Base-by-base conservation (phyloP, 2,113 vertebrate species). In the Marmota flaviventris region DNA sequence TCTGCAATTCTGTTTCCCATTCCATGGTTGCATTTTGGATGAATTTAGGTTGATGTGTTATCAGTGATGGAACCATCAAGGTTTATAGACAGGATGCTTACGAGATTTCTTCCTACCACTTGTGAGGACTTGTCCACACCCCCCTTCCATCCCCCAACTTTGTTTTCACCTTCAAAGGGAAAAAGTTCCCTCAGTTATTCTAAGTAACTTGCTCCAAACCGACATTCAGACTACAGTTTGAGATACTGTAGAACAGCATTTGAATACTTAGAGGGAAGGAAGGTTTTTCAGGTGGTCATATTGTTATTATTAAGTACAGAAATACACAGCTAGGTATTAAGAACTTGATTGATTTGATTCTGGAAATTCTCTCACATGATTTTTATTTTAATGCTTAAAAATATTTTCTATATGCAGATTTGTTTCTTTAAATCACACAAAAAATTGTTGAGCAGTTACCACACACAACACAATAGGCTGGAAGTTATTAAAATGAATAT, bases 361-460 rank as follows among this genome's bases (percentile, higher is more conserved):
- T 48, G 56, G 73, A 25, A 89, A 72, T 61, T 89, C 45, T 83
- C 29, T 96, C 67, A 45, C 82, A 11, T 22, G 67, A 65, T 82
- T 82, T 93, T 81, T n/a, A 56, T 53, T 82, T 81, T 90, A 96
- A 79, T 95, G 37, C 70, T 91, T 88, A 81, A 96, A 29, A 73
- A 70, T 18, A 61, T 81, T 93, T 91, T 88, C 65, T 86, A 13
- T 85, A 37, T 88, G 72, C 42, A 77, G 73, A 69, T 89, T 79
- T 2, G 86, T 72, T 92, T 96, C 37, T 81, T 95, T 37, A 53
- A 69, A 91, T 45, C 45, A 45, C 73, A 95, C 17, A 7, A 32
- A 56, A 61, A 76, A 27, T 9, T 67, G 39, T 25, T 65, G 24
- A 27, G 51, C 34, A 69, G 65, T 94, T 85, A 34, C 20, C 13